Evolutionary conservation across 2,113 vertebrate species (phyloP).

Genomic region (Pachycephala philippinensis): DNA sequence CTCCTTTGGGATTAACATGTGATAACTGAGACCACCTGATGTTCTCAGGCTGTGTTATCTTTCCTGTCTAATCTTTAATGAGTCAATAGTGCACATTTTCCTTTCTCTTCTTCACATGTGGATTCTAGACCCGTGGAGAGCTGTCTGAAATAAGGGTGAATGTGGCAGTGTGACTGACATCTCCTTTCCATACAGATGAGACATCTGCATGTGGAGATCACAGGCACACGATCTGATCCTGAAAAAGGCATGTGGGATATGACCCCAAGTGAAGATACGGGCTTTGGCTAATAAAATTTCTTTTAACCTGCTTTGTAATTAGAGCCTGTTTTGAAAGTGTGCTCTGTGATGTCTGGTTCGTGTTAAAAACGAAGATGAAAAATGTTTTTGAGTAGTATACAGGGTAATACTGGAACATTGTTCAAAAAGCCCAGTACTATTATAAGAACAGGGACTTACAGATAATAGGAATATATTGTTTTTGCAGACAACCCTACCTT

Average conservation of each 20-base stretch:
- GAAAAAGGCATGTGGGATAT: slow-evolving; percentile 9
- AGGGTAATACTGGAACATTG: not conserved
- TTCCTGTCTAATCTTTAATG: not conserved
- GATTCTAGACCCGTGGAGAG: not conserved
- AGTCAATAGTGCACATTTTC: not conserved
- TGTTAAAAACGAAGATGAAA: slow-evolving; percentile 25
- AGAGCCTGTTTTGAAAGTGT: slow-evolving; percentile 15
- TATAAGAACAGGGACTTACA: not conserved
- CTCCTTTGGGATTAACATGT: not conserved
- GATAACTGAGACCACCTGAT: not conserved
- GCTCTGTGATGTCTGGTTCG: not conserved
- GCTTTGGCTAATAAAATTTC: slow-evolving; percentile 24
- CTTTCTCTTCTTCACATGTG: not conserved
- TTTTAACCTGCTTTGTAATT: slow-evolving; percentile 47
- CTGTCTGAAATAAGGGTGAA: not conserved
- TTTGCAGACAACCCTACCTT: not conserved
- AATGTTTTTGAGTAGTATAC: not conserved
- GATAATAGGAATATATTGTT: not conserved
- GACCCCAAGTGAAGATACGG: not conserved
- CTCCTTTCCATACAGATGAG: not conserved
- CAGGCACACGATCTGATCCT: slow-evolving; percentile 16
- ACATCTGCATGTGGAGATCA: slow-evolving; percentile 54
- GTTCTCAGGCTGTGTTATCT: not conserved
- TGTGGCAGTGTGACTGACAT: not conserved
- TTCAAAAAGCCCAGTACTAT: not conserved